These are phyloP conservation scores for Ichneumoninae sp. DNA, from an alignment of 2,888 invertebrate genomes.

Conservation along the genomic window DNA sequence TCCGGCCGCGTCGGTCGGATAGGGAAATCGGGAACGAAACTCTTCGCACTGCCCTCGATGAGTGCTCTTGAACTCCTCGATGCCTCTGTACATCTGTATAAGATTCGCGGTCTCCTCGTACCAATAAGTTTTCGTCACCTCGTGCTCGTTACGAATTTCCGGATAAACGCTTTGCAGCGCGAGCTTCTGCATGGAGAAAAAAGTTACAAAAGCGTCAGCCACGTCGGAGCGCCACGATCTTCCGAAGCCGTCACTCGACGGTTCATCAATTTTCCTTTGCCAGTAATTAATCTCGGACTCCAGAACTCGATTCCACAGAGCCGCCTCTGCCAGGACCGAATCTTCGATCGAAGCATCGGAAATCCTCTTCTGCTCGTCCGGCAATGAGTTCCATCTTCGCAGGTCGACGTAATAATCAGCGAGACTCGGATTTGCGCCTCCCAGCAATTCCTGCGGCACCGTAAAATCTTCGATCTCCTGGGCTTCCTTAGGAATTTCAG, in stretches of 20 bases:
- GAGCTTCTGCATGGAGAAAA: slow-evolving; percentile 76
- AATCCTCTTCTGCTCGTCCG: background rate
- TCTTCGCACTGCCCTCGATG: slow-evolving; percentile 63
- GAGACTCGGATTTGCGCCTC: slow-evolving; percentile 11
- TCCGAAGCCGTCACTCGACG: slow-evolving; percentile 56
- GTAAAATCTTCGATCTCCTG: background rate
- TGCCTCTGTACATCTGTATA: slow-evolving; percentile 75
- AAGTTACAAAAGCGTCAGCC: slow-evolving; percentile 71
- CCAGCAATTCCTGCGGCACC: background rate
- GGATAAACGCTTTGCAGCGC: slow-evolving; percentile 79
- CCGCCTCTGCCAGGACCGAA: slow-evolving; percentile 65
- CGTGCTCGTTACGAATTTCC: slow-evolving; percentile 77
- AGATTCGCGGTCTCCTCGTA: slow-evolving; percentile 70
- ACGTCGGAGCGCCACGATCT: slow-evolving; percentile 69
- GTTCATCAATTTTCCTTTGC: slow-evolving; percentile 44
- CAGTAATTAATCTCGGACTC: slow-evolving; percentile 75
- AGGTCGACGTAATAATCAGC: slow-evolving; percentile 22
- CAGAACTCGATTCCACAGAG: slow-evolving; percentile 76
- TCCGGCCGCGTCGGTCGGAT: slow-evolving; percentile 72
- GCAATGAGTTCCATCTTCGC: slow-evolving; percentile 24
- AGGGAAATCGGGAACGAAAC: slow-evolving; percentile 76
- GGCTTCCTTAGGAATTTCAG: background rate
- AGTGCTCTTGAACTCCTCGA: slow-evolving; percentile 77
- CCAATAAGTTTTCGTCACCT: slow-evolving; percentile 76
- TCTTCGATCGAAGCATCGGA: slow-evolving; percentile 50